Conservation (phyloP, 1,140 invertebrate species). For the Cyphomyrmex costatus region DNA sequence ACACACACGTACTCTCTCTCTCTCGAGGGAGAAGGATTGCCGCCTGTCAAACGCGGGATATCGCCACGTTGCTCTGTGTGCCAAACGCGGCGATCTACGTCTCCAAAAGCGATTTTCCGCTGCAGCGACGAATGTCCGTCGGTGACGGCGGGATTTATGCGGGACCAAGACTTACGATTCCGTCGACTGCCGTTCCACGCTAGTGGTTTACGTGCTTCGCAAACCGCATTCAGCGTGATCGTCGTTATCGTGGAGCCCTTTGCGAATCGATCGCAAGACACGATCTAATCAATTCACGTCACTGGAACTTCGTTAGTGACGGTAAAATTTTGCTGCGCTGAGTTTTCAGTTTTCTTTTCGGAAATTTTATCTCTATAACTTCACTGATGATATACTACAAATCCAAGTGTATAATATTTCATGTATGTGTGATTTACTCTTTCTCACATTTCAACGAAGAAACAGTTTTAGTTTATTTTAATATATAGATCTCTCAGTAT, state of each 20-base stretch:
- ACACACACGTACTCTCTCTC: neutral
- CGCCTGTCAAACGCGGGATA: conserved; percentile 31
- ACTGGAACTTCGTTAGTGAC: conserved; percentile 12
- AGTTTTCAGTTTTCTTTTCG: neutral
- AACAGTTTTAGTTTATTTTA: no score
- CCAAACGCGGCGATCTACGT: conserved; percentile 23
- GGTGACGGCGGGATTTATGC: conserved; percentile 32
- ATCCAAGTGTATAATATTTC: no score
- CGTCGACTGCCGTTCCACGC: neutral
- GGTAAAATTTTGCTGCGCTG: neutral
- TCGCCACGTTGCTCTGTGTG: conserved; percentile 19
- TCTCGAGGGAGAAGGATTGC: neutral
- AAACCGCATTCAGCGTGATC: conserved; percentile 5
- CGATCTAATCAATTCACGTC: conserved; percentile 26
- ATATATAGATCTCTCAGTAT: no score
- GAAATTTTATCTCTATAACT: neutral
- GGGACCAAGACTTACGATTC: conserved; percentile 20
- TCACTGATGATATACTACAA: neutral
- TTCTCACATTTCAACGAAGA: no score
- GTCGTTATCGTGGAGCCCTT: neutral
- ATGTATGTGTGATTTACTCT: no score
- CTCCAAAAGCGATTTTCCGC: conserved; percentile 39
- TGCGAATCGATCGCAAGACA: conserved; percentile 6
- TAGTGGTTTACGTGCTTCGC: conserved; percentile 19
- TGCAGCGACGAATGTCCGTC: neutral